Base-by-base conservation (phyloP, 1,140 invertebrate species). In the Cylas formicarius region DNA sequence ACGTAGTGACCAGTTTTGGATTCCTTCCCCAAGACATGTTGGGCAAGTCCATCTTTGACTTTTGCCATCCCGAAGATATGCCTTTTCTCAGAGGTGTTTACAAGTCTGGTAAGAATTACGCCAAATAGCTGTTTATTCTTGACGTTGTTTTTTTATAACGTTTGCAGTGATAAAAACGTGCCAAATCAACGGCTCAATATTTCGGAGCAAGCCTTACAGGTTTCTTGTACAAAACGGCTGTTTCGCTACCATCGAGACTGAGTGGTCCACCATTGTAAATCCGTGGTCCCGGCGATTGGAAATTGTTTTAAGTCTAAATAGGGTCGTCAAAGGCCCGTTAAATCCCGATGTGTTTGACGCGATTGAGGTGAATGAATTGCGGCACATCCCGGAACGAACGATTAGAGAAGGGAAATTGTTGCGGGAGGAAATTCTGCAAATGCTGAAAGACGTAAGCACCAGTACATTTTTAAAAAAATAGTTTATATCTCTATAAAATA, bases 181-280 rank as follows among this genome's bases (percentile, higher is more conserved):
- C 5, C 69, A 69, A 35, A 66, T 70, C 2, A 63, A 67, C 1
- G 81, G 80, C 44, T 72, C 75, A 26, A 76, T 81, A 3, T 80
- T 84, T 58, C 75, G 77, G 48, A 87, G 84, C 57, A 84, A 85
- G 57, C 81, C 86, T 2, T 79, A 78, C 56, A 75, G 86, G 44
- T 86, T 94, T 63, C 71, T 81, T 29, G 78, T 82, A 17, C 82
- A 88, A 60, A 94, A 94, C 65, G 87, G 89, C 1, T 78, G 80
- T 51, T 92, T 78, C 62, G 73, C 88, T 22, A 74, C 81, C 31
- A 65, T 94, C 21, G 86, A 92, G 66, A 93, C 90, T 0, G 88
- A 94, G 66, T 96, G 90, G 89, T 88, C 88, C 0, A 86, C 84
- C 44, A 94, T 94, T 65, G 77, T 93, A 20, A 95, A 95, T 75